phyloP scores from a whole-genome alignment of 2,888 invertebrate species.

The Antheraea assamensis region DNA sequence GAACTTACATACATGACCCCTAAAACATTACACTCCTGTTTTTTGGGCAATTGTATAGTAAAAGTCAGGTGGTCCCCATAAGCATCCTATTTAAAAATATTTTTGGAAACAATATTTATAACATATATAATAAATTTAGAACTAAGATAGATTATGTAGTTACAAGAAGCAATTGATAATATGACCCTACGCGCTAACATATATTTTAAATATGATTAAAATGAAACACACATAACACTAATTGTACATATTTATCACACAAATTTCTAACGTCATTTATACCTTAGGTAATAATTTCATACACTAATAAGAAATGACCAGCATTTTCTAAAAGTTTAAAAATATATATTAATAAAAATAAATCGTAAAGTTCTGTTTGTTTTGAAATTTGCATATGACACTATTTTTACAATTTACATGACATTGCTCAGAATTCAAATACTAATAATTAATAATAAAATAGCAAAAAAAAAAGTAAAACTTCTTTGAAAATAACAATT shows the following conservation, averaged over 20 bases:
- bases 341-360: constrained; percentile 14
- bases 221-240: not conserved
- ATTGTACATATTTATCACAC: constrained; percentile 20
- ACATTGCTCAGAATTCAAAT: constrained; percentile 3
- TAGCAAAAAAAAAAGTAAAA: not conserved
- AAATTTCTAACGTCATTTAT: constrained; percentile 22
- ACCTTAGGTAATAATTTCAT: constrained; percentile 8
- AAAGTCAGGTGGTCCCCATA: not conserved
- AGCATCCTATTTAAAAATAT: not conserved
- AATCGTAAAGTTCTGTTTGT: not conserved
- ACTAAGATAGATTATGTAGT: not conserved
- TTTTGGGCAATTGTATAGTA: not conserved
- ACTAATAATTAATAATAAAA: not conserved
- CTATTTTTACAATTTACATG: constrained; percentile 13
- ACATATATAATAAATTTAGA: not conserved
- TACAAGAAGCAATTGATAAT: not conserved
- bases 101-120: not conserved
- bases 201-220: not conserved
- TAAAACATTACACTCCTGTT: no score
- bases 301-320: constrained; percentile 44
- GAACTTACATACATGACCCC: no score
- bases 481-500: not conserved
- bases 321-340: constrained; percentile 38
- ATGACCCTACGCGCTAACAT: not conserved
- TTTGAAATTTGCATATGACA: constrained; percentile 27